Conservation (phyloP, 2,797 vertebrate species). For the Carcharodon carcharias region DNA sequence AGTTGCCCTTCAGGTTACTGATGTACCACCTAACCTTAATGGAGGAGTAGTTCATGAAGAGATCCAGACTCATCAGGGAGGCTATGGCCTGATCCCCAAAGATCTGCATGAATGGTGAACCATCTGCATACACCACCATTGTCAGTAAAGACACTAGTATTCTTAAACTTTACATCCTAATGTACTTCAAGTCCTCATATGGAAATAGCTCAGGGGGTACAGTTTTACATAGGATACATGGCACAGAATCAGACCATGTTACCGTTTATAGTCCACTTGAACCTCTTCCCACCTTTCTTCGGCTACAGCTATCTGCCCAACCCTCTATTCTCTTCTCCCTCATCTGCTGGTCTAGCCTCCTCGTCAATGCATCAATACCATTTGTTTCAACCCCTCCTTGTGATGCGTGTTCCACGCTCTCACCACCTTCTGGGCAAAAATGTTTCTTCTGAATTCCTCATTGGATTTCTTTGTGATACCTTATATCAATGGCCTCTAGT, state of each 20-base stretch:
- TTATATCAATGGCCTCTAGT: too few species aligned
- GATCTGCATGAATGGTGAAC: background rate
- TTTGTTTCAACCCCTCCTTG: too few species aligned
- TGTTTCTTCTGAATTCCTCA: too few species aligned
- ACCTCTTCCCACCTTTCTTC: background rate
- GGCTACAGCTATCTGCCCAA: too few species aligned
- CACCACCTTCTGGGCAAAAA: too few species aligned
- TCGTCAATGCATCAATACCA: too few species aligned
- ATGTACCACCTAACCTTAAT: background rate
- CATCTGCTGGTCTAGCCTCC: too few species aligned
- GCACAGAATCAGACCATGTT: background rate
- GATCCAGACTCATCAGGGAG: background rate
- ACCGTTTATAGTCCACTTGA: background rate
- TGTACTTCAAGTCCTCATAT: background rate
- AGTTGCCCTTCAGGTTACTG: background rate
- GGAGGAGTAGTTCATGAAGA: background rate
- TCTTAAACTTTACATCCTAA: background rate
- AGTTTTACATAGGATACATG: background rate
- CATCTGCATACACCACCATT: background rate
- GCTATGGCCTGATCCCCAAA: background rate
- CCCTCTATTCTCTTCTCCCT: too few species aligned
- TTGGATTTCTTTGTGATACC: too few species aligned
- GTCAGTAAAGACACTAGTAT: background rate
- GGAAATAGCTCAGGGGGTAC: background rate
- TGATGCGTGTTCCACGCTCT: too few species aligned